Base-by-base conservation (phyloP, 2,113 vertebrate species). In the Apteryx mantelli region DNA sequence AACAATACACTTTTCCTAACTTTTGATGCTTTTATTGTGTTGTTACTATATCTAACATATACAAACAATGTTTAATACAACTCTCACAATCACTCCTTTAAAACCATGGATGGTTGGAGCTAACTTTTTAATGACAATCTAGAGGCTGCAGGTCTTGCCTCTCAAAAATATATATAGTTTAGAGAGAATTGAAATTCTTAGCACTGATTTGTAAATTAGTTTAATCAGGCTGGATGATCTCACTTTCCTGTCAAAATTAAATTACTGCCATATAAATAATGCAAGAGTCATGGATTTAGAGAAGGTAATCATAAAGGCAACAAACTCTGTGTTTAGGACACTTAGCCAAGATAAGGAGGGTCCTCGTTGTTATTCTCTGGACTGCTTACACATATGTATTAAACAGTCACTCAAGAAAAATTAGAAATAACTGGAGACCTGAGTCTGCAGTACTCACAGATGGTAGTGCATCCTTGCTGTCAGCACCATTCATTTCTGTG, bases 401-500 rank as follows among this genome's bases (percentile, higher is more conserved):
- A 46, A 73, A 34, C 22, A 82, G 8, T 40, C 22, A 90, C 3
- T 5, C 71, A 71, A 71, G 9, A 40, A 63, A 82, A 86, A 68
- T 10, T 8, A 64, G 7, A 76, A 60, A 60, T 68, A 56, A 50
- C 68, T 69, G 69, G 18, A 86, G 34, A 60, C 5, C 5, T 19
- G 9, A 68, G 40, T 71, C 40, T 55, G 26, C 5, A 16, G 13
- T 50, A 80, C 5, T 69, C 5, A 2, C 34, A 58, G 34, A 44
- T 64, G 16, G 1, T 68, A 13, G 2, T 55, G 3, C 58, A 3
- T 40, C 65, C 50, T 36, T 58, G 9, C 3, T 9, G 38, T 71
- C 0, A 0, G 18, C 7, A 65, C 10, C 1, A 38, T 61, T 61
- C 3, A 48, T 68, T 91, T 88, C 13, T 68, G 4, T n/a, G 7